Conservation (phyloP, 1,140 invertebrate species). For the Habropoda laboriosa region DNA sequence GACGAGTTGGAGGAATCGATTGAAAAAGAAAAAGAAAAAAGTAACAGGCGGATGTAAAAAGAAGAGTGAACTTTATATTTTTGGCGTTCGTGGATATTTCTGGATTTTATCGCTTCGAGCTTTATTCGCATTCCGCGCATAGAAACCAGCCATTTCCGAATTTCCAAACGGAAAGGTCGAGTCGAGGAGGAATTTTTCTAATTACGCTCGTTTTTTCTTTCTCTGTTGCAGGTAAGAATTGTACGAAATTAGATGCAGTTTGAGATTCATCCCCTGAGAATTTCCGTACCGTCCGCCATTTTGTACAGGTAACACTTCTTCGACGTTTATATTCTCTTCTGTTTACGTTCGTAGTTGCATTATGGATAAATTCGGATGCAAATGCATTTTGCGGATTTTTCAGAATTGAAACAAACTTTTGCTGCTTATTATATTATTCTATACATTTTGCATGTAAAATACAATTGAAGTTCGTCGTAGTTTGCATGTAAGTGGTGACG, state of each 20-base stretch:
- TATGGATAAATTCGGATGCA: no score
- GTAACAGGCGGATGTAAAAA: no score
- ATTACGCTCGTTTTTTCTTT: background rate
- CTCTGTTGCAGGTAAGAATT: conserved; percentile 19
- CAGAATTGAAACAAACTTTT: no score
- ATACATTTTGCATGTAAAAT: no score
- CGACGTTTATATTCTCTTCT: background rate
- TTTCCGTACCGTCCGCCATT: background rate
- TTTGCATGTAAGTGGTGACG: no score
- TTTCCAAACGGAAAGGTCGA: background rate
- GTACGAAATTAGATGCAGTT: background rate
- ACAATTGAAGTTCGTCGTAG: no score
- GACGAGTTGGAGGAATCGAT: background rate
- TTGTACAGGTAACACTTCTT: background rate
- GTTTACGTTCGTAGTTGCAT: no score
- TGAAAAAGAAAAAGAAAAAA: no score
- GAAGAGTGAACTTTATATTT: background rate
- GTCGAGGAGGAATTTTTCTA: background rate
- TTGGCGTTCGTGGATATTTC: background rate
- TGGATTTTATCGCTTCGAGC: conserved; percentile 1
- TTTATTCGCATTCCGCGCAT: conserved; percentile 12
- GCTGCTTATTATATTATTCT: no score
- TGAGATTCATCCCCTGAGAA: background rate
- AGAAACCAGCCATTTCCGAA: background rate
- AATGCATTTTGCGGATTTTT: no score